Percentiles rank a stretch among this genome's conserved stretches.
phyloP scores from a whole-genome alignment of 2,113 vertebrate species.

The Oreochromis niloticus region DNA sequence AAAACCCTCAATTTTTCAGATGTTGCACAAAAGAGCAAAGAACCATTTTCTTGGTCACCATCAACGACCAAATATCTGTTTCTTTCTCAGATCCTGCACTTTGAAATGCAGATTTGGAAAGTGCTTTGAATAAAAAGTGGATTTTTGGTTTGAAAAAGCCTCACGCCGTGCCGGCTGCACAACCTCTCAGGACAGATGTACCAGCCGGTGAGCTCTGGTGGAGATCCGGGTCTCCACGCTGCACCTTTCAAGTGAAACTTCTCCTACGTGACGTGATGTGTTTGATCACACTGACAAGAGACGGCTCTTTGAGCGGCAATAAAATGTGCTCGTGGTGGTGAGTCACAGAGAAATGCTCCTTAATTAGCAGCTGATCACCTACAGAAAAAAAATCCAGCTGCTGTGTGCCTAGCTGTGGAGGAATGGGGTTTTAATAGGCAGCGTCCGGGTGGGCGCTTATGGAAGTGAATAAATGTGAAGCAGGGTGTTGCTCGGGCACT shows the following conservation, averaged over 20 bases:
- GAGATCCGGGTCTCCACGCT: background rate
- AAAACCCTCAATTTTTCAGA: background rate
- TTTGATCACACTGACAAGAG: background rate
- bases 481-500: background rate
- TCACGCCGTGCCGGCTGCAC: background rate
- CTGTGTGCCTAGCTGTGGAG: background rate
- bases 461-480: background rate
- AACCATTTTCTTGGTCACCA: background rate
- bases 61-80: conserved; percentile 1
- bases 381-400: background rate
- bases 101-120: conserved; percentile 39
- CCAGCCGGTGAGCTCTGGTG: background rate
- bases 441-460: background rate
- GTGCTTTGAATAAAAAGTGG: conserved; percentile 31
- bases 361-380: background rate
- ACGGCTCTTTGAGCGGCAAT: background rate
- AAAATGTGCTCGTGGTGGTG: background rate
- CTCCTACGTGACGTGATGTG: background rate
- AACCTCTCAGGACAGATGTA: background rate
- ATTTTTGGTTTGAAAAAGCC: background rate
- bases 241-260: background rate
- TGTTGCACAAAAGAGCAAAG: conserved; percentile 8
- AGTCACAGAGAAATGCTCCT: background rate
- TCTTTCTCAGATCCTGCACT: background rate
- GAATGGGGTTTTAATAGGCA: background rate